Evolutionary conservation across 2,888 invertebrate genomes (phyloP).

Genomic region (Dasysyrphus tricinctus): DNA sequence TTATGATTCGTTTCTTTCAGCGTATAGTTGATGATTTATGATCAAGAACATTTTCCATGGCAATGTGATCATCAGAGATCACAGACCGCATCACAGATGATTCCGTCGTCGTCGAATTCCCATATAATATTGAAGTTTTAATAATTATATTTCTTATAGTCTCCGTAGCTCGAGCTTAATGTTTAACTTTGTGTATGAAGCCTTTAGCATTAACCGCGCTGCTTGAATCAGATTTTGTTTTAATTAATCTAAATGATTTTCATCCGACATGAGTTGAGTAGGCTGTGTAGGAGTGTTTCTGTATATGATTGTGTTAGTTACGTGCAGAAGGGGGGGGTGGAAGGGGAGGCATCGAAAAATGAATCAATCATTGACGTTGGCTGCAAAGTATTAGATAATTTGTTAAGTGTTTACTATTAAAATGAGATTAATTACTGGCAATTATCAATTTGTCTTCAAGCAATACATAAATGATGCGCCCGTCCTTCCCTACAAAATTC

Average conservation of each 20-base stretch:
- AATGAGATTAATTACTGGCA: slow-evolving; percentile 69
- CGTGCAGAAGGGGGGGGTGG: neutral
- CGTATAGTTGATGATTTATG: slow-evolving; percentile 67
- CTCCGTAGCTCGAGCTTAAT: slow-evolving; percentile 19
- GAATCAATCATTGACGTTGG: slow-evolving; percentile 62
- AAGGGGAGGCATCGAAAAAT: slow-evolving; percentile 6
- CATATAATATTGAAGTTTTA: slow-evolving; percentile 61
- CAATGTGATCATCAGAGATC: slow-evolving; percentile 43
- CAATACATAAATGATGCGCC: slow-evolving; percentile 17
- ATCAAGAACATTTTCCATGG: slow-evolving; percentile 56
- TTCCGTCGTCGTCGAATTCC: slow-evolving; percentile 27
- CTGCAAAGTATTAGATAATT: slow-evolving; percentile 65
- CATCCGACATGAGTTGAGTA: slow-evolving; percentile 28
- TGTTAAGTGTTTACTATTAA: slow-evolving; percentile 74
- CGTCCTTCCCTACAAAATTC: neutral
- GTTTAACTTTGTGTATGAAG: slow-evolving; percentile 1
- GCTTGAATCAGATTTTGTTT: slow-evolving; percentile 57
- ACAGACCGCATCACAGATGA: slow-evolving; percentile 63
- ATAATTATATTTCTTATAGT: slow-evolving; percentile 39
- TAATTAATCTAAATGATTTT: slow-evolving; percentile 55
- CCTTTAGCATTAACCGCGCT: slow-evolving; percentile 42
- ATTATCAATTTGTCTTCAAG: slow-evolving; percentile 71
- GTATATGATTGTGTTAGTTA: neutral
- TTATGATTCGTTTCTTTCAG: slow-evolving; percentile 72
- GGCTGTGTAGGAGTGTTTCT: slow-evolving; percentile 60